Conservation (phyloP, 2,888 invertebrate genomes). For the Norana najaformis region DNA sequence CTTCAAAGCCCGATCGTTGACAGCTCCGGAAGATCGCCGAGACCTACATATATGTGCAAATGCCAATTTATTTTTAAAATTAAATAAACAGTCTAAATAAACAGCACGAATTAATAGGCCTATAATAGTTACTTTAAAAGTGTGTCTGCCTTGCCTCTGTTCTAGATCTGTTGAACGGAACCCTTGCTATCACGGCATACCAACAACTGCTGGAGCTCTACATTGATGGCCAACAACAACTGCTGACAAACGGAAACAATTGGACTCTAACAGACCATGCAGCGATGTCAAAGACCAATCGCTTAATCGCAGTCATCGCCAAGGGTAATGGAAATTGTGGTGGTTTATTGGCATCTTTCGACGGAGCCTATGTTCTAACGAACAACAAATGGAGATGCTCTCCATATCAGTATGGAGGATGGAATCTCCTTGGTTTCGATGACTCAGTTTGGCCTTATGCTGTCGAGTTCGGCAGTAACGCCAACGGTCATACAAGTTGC, state of each 20-base stretch:
- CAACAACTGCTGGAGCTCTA: neutral
- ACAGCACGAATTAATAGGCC: too few relatives aligned
- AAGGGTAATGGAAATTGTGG: neutral
- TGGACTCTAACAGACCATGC: slow-evolving; percentile 3
- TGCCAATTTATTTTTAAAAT: too few relatives aligned
- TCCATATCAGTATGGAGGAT: neutral
- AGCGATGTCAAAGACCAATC: neutral
- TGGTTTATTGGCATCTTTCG: neutral
- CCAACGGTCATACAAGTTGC: too few relatives aligned
- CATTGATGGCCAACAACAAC: neutral
- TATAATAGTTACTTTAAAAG: neutral
- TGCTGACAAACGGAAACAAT: neutral
- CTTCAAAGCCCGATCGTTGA: too few relatives aligned
- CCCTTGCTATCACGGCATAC: neutral
- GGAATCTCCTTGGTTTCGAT: neutral
- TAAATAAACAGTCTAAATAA: too few relatives aligned
- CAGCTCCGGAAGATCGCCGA: too few relatives aligned
- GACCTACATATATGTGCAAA: too few relatives aligned
- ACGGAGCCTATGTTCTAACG: neutral
- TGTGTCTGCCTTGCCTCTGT: neutral
- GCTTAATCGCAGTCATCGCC: neutral
- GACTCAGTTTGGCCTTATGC: neutral
- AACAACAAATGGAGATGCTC: neutral
- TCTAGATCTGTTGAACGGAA: neutral
- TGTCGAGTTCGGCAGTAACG: too few relatives aligned